Conservation (phyloP, 2,888 invertebrate genomes). For the Heteromurus nitidus region DNA sequence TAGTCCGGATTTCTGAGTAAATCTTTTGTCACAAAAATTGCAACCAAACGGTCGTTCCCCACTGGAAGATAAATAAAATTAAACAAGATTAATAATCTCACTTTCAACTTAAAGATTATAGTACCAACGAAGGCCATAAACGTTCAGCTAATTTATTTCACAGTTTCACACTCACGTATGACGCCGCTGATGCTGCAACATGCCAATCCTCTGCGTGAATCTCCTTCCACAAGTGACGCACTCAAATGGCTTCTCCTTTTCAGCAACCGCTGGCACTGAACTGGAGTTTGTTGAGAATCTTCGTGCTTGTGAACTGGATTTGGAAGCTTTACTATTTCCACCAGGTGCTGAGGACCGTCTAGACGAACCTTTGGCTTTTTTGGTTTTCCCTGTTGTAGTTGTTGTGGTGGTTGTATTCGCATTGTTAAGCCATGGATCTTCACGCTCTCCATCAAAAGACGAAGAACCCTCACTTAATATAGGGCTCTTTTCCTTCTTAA, state of each 20-base stretch:
- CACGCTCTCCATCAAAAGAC: constrained; percentile 22
- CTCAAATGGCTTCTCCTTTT: constrained; percentile 50
- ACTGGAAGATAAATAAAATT: constrained; percentile 12
- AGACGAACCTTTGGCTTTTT: background rate
- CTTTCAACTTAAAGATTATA: no score
- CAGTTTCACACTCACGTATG: constrained; percentile 43
- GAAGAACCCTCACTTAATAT: constrained; percentile 23
- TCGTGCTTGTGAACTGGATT: constrained; percentile 3
- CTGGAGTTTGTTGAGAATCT: constrained; percentile 15
- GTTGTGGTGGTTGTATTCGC: constrained; percentile 2
- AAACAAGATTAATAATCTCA: no score
- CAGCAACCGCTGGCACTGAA: background rate
- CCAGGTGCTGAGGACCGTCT: constrained; percentile 25
- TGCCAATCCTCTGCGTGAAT: constrained; percentile 51
- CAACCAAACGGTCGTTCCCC: constrained; percentile 60
- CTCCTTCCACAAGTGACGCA: constrained; percentile 43
- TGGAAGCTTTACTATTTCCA: background rate
- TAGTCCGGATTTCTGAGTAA: constrained; percentile 66
- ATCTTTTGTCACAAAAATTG: constrained; percentile 56
- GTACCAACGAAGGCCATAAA: no score
- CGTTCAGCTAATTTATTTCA: constrained; percentile 2
- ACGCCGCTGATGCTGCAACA: constrained; percentile 53
- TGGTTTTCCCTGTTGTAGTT: background rate
- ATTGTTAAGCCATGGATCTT: constrained; percentile 45
- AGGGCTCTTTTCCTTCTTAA: constrained; percentile 46